A percentile compares a stretch with the other conserved stretches of the same genome.
Conservation (phyloP, 2,113 vertebrate species). For the Chionodraco myersi region DNA sequence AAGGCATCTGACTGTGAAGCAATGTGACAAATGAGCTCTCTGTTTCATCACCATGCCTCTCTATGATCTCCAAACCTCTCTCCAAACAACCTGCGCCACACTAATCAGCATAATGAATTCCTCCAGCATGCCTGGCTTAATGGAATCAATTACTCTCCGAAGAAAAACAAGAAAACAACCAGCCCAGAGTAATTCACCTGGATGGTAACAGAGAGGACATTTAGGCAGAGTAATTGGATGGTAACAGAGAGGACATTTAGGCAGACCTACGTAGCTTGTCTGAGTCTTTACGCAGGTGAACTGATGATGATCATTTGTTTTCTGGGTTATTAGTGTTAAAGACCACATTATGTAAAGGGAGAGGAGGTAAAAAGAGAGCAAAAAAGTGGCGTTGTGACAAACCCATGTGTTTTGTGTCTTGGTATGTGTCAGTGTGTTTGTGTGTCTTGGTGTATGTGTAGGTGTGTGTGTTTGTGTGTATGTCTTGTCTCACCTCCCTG, state of each 20-base stretch:
- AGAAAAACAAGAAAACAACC: slow-evolving; percentile 35
- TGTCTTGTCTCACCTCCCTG: slow-evolving; percentile 10
- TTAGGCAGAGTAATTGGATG: slow-evolving; percentile 7
- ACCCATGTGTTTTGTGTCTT: slow-evolving; percentile 41
- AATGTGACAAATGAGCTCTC: slow-evolving; percentile 45
- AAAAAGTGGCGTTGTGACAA: slow-evolving; percentile 45
- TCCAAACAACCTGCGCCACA: slow-evolving; percentile 34
- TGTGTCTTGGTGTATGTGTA: too few species aligned
- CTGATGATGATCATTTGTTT: slow-evolving; percentile 44
- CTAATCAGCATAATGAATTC: slow-evolving; percentile 69
- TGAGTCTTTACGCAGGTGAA: slow-evolving; percentile 33
- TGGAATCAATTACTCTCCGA: slow-evolving; percentile 63
- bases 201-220: slow-evolving; percentile 9
- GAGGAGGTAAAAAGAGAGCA: slow-evolving; percentile 37
- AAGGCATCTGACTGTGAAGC: slow-evolving; percentile 43
- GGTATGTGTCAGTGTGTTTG: too few species aligned
- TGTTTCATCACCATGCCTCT: slow-evolving; percentile 21
- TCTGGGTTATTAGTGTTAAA: slow-evolving; percentile 12
- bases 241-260: slow-evolving; percentile 6
- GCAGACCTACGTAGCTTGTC: background rate
- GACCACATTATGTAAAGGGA: background rate
- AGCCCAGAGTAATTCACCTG: slow-evolving; percentile 7
- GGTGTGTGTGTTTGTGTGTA: too few species aligned
- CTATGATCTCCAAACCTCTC: slow-evolving; percentile 34
- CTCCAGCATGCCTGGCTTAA: slow-evolving; percentile 48